phyloP scores from a whole-genome alignment of 2,113 vertebrate genomes.

The Sylvia atricapilla region DNA sequence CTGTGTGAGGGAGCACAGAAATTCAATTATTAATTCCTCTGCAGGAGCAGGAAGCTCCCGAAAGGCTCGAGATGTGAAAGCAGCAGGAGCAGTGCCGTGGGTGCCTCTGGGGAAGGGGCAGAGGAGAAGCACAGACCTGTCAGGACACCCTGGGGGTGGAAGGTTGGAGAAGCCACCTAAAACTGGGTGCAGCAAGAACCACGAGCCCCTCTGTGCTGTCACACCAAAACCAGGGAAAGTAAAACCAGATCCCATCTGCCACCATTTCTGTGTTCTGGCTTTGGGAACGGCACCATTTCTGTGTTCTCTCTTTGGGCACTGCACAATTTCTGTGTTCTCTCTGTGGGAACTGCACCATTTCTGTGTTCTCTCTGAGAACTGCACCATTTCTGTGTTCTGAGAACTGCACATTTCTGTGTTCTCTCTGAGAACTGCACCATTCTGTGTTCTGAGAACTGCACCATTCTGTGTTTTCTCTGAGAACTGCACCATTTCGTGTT shows the following conservation, averaged over 20 bases:
- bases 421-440: background rate
- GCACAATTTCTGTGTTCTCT: background rate
- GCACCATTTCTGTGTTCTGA: background rate
- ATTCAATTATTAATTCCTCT: background rate
- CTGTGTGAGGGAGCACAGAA: background rate
- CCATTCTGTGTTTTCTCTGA: background rate
- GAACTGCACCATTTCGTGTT: background rate
- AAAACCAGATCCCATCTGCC: background rate
- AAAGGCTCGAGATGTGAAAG: background rate
- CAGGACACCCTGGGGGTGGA: background rate
- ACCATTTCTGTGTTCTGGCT: background rate
- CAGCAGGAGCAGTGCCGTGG: rapidly evolving
- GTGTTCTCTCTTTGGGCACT: background rate
- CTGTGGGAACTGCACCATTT: background rate
- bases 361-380: background rate
- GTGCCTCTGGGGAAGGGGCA: background rate
- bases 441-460: too few species aligned
- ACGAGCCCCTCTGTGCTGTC: background rate
- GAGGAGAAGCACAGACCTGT: rapidly evolving
- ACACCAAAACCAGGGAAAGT: background rate
- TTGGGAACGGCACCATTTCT: background rate
- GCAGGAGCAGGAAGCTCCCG: background rate
- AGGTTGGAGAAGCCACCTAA: background rate
- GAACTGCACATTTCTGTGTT: background rate
- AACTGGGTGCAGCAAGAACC: background rate